phyloP scores from a whole-genome alignment of 2,113 vertebrate species.

The Ursus arctos region DNA sequence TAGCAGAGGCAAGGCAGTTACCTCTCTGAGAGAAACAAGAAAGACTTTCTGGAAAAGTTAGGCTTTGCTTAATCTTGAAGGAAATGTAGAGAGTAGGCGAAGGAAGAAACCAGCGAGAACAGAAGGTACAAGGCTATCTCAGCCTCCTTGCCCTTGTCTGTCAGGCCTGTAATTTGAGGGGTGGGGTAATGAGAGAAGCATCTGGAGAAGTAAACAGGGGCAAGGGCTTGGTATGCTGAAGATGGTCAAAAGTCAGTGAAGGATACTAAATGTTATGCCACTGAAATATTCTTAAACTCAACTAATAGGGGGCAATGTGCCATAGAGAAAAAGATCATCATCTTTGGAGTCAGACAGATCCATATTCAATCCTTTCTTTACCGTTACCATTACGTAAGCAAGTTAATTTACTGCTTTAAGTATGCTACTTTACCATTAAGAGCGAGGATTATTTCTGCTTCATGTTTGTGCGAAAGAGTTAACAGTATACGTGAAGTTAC shows the following conservation, averaged over 20 bases:
- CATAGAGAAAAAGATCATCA: neutral
- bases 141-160: neutral
- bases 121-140: neutral
- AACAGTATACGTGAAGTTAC: neutral
- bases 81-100: neutral
- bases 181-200: neutral
- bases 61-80: neutral
- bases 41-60: neutral
- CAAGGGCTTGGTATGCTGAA: neutral
- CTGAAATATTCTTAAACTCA: constrained; percentile 39
- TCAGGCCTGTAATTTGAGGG: neutral
- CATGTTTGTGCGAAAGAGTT: neutral
- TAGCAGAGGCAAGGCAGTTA: neutral
- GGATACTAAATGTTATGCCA: neutral
- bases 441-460: constrained; percentile 9
- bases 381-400: neutral
- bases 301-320: neutral
- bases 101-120: neutral
- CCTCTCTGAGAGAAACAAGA: neutral
- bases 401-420: neutral
- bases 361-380: constrained; percentile 15
- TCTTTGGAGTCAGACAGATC: neutral
- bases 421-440: constrained; percentile 38
- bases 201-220: neutral
- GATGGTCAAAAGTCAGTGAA: neutral